Conservation (phyloP, 2,113 vertebrate genomes). For the Corydoras sp. region DNA sequence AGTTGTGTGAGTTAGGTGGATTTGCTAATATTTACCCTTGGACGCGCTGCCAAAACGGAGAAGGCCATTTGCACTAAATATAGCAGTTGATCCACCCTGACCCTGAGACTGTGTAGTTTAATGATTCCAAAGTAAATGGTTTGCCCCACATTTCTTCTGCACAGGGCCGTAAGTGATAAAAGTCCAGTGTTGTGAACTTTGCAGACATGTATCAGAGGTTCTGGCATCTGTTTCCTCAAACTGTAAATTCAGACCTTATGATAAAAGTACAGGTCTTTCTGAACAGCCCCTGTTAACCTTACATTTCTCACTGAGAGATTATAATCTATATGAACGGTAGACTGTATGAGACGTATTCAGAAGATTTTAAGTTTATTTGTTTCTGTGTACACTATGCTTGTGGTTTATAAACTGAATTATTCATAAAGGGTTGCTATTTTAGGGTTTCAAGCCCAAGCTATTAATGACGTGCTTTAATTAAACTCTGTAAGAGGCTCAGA, state of each 20-base stretch:
- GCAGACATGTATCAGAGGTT: neutral
- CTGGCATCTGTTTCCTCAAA: constrained; percentile 12
- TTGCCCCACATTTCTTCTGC: constrained; percentile 4
- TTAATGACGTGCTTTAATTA: no score
- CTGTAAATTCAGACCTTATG: neutral
- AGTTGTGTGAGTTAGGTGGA: no score
- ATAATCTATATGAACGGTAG: no score
- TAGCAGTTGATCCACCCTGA: constrained; percentile 45
- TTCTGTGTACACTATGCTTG: no score
- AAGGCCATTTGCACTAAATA: constrained; percentile 59
- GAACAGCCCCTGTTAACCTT: constrained; percentile 5
- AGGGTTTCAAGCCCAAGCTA: no score
- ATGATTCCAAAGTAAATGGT: constrained; percentile 29
- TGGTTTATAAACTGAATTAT: no score
- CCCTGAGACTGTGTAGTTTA: constrained; percentile 37
- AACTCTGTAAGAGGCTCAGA: no score
- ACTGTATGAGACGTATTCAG: no score
- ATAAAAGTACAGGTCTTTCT: constrained; percentile 18
- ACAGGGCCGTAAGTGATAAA: constrained; percentile 14
- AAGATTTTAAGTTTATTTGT: no score
- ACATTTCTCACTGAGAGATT: neutral
- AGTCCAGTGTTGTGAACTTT: constrained; percentile 35
- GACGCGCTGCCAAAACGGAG: constrained; percentile 27
- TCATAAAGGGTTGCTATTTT: no score
- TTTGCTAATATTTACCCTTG: constrained; percentile 51